These are phyloP conservation scores for Campodea augens DNA, from an alignment of 1,140 invertebrate genomes.

Conservation along the genomic window DNA sequence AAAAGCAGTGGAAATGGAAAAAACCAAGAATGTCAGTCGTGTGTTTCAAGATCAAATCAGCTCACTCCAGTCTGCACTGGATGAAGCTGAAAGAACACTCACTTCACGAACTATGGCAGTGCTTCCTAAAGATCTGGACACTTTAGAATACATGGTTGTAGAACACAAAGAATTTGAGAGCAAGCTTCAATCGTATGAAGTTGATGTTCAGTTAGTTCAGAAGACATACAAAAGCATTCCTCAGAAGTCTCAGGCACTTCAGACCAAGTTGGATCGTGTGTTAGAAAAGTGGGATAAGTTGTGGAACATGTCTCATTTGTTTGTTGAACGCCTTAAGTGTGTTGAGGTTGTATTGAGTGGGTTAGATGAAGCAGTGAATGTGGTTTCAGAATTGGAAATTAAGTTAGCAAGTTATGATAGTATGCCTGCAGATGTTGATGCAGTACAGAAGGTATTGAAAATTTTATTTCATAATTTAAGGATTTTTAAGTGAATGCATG, in stretches of 20 bases:
- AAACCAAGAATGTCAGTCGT: slow-evolving; percentile 67
- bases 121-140: slow-evolving; percentile 65
- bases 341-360: slow-evolving; percentile 74
- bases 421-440: slow-evolving; percentile 59
- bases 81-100: slow-evolving; percentile 65
- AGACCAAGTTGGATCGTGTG: slow-evolving; percentile 69
- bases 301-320: slow-evolving; percentile 64
- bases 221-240: slow-evolving; percentile 61
- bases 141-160: slow-evolving; percentile 62
- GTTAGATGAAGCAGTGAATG: slow-evolving; percentile 69
- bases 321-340: slow-evolving; percentile 74
- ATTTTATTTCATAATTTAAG: background rate
- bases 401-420: slow-evolving; percentile 68
- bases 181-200: slow-evolving; percentile 30
- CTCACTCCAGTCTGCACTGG: slow-evolving; percentile 57
- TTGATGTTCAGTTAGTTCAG: slow-evolving; percentile 63
- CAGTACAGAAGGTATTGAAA: slow-evolving; percentile 38
- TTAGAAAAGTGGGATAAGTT: slow-evolving; percentile 81
- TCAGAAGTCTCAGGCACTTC: slow-evolving; percentile 70
- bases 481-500: too few relatives aligned
- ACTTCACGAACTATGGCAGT: slow-evolving; percentile 57
- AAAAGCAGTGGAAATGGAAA: slow-evolving; percentile 50
- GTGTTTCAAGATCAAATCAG: slow-evolving; percentile 67
- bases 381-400: slow-evolving; percentile 78
- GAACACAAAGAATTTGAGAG: slow-evolving; percentile 78